Evolutionary conservation across 1,140 invertebrate genomes (phyloP), one percentile per base, ranked within the genome.

Genomic region (Drosophila nigrodunni): DNA sequence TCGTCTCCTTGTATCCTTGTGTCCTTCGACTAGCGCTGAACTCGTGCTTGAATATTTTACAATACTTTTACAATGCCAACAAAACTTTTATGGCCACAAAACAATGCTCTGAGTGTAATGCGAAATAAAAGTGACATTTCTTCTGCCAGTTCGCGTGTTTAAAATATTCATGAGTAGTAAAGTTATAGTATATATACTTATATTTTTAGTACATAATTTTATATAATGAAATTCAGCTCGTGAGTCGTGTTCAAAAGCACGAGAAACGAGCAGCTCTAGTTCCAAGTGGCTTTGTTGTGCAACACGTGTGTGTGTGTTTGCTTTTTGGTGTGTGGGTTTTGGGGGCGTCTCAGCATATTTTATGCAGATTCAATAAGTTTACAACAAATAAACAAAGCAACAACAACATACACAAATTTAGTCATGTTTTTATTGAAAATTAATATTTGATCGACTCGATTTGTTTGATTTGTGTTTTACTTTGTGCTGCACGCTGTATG

Each of bases 391-490:
- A 60, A 57, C 69, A 71, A 21, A 69, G 25, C 46, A 52, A 57
- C 15, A 39, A 57, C 44, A 43, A 18, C 50, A 43, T 25, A 18
- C 4, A 21, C 54, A 62, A 69, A 62, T 74, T 21, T 35, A 70
- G 58, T 74, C 15, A 46, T 73, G 74, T 50, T 30, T 30, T 77
- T 82, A 87, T 87, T 76, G 82, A 69, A 82, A 82, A 79, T 86
- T 57, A 88, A 86, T 86, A 79, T 88, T 86, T 86, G 77, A 86
- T 88, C 61, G 46, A 62, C 9, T 59, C n/a, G 58, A 64, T 13
- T 50, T 21, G 30, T 50, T 39, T 59, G 70, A 74, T 68, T 47
- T 66, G 64, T 52, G 44, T 58, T 35, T 55, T 57, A 58, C 25
- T 39, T 55, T 49, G 18, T 15, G 46, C 15, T 37, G 39, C 50